phyloP scores from a whole-genome alignment of 2,113 vertebrate genomes.

The Paramisgurnus dabryanus region DNA sequence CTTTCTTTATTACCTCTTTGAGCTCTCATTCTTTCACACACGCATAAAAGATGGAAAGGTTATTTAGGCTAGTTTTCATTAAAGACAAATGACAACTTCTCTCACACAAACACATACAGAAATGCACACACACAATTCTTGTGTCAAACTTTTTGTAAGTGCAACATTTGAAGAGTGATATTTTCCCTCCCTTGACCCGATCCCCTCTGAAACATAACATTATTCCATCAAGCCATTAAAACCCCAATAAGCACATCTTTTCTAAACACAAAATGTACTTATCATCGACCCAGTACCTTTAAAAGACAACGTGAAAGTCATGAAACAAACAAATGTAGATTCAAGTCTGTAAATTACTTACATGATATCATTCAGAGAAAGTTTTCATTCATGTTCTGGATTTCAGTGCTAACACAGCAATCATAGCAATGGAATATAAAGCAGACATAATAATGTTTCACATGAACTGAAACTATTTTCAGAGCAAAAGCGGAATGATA shows the following conservation, averaged over 20 bases:
- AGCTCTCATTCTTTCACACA: constrained; percentile 22
- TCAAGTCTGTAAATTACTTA: constrained; percentile 71
- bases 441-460: constrained; percentile 32
- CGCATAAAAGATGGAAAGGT: constrained; percentile 3
- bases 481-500: constrained; percentile 31
- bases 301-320: constrained; percentile 60
- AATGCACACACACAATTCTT: constrained; percentile 46
- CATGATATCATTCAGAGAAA: constrained; percentile 58
- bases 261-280: constrained; percentile 10
- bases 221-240: neutral
- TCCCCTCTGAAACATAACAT: constrained; percentile 40
- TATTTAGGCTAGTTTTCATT: constrained; percentile 29
- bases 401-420: constrained; percentile 48
- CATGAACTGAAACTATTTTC: constrained; percentile 46
- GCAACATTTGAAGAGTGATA: constrained; percentile 60
- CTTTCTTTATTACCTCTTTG: constrained; percentile 38
- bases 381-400: constrained; percentile 60
- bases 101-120: constrained; percentile 33
- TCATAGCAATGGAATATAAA: constrained; percentile 42
- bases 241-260: too few relatives aligned
- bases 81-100: constrained; percentile 11
- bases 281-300: constrained; percentile 14
- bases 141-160: constrained; percentile 62
- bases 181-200: constrained; percentile 27
- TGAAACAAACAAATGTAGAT: constrained; percentile 62